phyloP scores from a whole-genome alignment of 30 jellyfish, hydroid and myxozoan species.

The Chironex yamaguchii region DNA sequence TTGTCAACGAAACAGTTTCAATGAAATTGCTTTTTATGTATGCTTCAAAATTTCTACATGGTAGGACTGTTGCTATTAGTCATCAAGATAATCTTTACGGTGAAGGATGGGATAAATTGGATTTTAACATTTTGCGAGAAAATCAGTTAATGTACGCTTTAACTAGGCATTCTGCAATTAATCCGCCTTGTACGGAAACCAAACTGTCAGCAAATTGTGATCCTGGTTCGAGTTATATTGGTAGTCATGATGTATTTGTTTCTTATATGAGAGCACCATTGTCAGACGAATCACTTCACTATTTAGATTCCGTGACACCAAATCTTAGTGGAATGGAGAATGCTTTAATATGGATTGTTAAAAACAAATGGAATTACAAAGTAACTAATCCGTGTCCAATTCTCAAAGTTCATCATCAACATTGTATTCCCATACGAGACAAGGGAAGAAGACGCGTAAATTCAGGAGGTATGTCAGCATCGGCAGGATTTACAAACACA shows the following conservation, averaged over 20 bases:
- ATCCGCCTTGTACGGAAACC: conserved; percentile 36
- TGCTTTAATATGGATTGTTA: conserved; percentile 62
- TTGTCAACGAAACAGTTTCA: conserved; percentile 39
- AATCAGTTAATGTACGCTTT: conserved; percentile 58
- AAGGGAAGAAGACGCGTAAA: conserved; percentile 53
- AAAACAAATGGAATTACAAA: conserved; percentile 6
- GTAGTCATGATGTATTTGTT: conserved; percentile 71
- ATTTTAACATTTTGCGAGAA: conserved; percentile 8
- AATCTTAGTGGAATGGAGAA: conserved; percentile 69
- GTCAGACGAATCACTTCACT: not conserved
- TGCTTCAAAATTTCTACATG: conserved; percentile 12
- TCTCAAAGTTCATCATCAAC: conserved; percentile 54
- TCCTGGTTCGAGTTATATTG: conserved; percentile 54
- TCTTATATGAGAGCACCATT: conserved; percentile 19
- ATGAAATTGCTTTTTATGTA: conserved; percentile 15
- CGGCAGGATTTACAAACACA: conserved; percentile 53
- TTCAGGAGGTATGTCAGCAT: conserved; percentile 31
- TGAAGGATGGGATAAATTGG: conserved; percentile 70
- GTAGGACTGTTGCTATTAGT: conserved; percentile 25
- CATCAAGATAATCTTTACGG: conserved; percentile 73
- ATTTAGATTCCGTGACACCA: conserved; percentile 36
- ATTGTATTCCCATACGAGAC: conserved; percentile 64
- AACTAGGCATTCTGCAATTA: conserved; percentile 67
- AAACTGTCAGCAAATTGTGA: conserved; percentile 59
- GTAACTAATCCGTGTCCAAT: conserved; percentile 62